phyloP scores from a whole-genome alignment of 2,797 vertebrate genomes.

The Furcifer pardalis region DNA sequence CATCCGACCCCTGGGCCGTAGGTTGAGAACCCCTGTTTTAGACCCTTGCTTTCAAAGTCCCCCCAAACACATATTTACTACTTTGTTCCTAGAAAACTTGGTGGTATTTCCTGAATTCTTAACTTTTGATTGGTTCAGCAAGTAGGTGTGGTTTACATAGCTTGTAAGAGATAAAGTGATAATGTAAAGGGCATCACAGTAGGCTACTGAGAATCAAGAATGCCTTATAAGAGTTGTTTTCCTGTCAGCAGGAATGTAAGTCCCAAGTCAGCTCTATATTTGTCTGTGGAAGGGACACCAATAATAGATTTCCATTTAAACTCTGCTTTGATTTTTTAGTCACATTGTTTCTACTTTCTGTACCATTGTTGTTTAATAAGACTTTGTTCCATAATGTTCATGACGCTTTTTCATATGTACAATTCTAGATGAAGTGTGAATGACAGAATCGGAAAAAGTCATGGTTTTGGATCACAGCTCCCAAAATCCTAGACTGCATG shows the following conservation, averaged over 20 bases:
- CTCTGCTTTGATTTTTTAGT: too few relatives aligned
- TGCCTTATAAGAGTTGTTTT: slow-evolving; percentile 40
- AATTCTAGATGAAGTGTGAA: background rate
- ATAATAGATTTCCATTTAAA: background rate
- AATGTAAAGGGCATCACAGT: slow-evolving; percentile 4
- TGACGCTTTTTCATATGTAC: background rate
- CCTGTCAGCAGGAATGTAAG: background rate
- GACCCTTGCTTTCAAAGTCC: slow-evolving; percentile 42
- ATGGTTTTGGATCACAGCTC: too few relatives aligned
- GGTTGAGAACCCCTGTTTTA: too few relatives aligned
- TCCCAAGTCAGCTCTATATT: background rate
- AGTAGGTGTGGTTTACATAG: background rate
- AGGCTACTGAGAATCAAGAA: slow-evolving; percentile 50
- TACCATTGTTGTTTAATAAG: background rate
- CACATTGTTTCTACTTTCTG: background rate
- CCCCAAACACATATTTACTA: background rate
- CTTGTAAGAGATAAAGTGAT: accelerated
- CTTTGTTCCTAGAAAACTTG: slow-evolving; percentile 15
- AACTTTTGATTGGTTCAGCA: accelerated
- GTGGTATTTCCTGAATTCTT: background rate
- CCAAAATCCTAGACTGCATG: too few relatives aligned
- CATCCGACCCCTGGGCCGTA: too few relatives aligned
- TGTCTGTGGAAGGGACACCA: background rate
- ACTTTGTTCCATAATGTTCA: background rate
- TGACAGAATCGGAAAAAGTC: background rate